Evolutionary conservation across 2,797 vertebrate species (phyloP).

Genomic region (Acanthurus tractus): DNA sequence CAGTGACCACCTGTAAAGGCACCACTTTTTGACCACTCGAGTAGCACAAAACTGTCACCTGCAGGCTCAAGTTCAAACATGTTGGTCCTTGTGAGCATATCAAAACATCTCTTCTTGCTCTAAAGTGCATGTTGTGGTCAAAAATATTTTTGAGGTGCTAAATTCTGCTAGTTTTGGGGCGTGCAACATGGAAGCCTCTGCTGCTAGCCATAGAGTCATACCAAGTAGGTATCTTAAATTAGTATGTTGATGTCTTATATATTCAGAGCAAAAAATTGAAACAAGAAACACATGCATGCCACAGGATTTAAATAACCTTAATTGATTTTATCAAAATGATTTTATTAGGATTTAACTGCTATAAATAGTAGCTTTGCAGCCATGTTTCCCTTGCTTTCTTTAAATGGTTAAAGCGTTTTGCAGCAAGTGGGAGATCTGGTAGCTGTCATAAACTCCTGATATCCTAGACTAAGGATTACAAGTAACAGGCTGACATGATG

Average conservation of each 20-base stretch:
- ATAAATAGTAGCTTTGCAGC: neutral
- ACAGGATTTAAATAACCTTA: too few species aligned
- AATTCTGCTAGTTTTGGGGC: neutral
- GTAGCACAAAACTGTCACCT: neutral
- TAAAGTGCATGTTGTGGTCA: too few species aligned
- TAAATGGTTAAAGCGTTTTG: neutral
- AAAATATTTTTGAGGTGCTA: neutral
- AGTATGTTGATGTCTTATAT: neutral
- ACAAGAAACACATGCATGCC: neutral
- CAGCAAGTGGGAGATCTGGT: neutral
- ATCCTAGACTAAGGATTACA: slow-evolving; percentile 3
- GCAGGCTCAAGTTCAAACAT: neutral
- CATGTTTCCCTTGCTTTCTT: neutral
- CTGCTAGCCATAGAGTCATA: neutral
- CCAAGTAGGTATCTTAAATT: neutral
- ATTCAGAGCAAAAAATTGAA: neutral
- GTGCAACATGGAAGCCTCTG: neutral
- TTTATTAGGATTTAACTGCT: neutral
- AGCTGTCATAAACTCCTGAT: neutral
- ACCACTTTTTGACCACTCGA: neutral
- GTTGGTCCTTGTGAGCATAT: neutral
- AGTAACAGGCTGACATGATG: neutral
- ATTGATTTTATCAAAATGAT: neutral
- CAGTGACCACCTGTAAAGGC: neutral
- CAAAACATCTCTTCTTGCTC: neutral